phyloP scores from a whole-genome alignment of 2,888 invertebrate genomes.

The Scaptomyza polygonia region DNA sequence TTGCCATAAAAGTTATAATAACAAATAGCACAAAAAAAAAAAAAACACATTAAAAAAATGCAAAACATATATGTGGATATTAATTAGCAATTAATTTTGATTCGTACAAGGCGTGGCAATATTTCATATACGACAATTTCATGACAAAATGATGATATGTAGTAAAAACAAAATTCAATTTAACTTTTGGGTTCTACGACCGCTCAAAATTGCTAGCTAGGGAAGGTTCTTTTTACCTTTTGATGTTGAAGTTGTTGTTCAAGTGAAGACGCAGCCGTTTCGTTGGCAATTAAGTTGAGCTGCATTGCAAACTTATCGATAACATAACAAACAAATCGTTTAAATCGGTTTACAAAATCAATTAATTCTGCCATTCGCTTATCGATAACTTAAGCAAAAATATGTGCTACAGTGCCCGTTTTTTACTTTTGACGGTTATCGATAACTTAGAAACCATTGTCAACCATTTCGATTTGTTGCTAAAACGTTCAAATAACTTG shows the following conservation, averaged over 20 bases:
- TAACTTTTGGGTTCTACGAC: neutral
- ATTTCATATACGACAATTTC: neutral
- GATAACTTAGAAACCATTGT: neutral
- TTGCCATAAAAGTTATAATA: conserved; percentile 34
- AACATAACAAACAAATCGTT: too few relatives aligned
- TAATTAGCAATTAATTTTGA: conserved; percentile 53
- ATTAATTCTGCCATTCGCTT: too few relatives aligned
- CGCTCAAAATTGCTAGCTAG: neutral
- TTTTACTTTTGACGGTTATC: too few relatives aligned
- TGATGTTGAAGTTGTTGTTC: neutral
- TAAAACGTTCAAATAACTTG: neutral
- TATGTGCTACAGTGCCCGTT: neutral
- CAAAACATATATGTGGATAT: conserved; percentile 30
- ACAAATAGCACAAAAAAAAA: conserved; percentile 23
- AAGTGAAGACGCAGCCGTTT: neutral
- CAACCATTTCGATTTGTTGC: neutral
- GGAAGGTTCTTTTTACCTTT: neutral
- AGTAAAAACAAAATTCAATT: neutral
- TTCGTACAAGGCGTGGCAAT: conserved; percentile 38
- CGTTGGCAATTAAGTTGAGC: neutral
- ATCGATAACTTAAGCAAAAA: neutral
- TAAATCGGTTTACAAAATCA: neutral
- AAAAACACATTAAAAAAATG: conserved; percentile 9
- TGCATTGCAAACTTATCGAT: conserved; percentile 3
- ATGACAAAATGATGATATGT: neutral